These are phyloP conservation scores for Trachymyrmex septentrionalis DNA, from an alignment of 1,140 invertebrate genomes.

Conservation along the genomic window DNA sequence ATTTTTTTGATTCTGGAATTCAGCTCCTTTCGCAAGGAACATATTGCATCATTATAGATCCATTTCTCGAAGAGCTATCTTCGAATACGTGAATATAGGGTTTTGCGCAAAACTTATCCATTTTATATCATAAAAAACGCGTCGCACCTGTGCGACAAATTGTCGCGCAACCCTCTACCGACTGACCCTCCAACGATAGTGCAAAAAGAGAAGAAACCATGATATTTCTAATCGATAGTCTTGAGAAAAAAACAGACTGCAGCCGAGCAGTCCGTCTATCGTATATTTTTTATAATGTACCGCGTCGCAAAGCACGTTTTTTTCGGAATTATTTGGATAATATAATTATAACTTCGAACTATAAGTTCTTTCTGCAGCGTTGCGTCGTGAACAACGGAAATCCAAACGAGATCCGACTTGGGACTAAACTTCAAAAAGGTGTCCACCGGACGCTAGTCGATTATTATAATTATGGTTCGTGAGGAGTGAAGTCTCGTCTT, in stretches of 20 bases:
- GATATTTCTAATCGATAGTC: conserved; percentile 42
- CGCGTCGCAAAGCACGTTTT: conserved; percentile 36
- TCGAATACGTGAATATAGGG: conserved; percentile 1
- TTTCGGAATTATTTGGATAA: conserved; percentile 51
- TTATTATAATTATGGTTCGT: conserved; percentile 59
- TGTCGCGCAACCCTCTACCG: conserved; percentile 20
- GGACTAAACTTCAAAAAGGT: conserved; percentile 48
- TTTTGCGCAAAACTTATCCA: conserved; percentile 13
- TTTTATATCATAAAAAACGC: conserved; percentile 23
- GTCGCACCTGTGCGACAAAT: conserved; percentile 51
- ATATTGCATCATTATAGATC: conserved; percentile 12
- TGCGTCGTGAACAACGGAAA: conserved; percentile 40
- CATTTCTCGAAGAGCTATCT: conserved; percentile 6
- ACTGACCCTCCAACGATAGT: conserved; percentile 5
- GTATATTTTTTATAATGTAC: background rate
- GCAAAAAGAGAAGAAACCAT: conserved; percentile 35
- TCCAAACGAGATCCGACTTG: conserved; percentile 25
- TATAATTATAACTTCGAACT: conserved; percentile 44
- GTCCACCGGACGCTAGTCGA: conserved; percentile 48
- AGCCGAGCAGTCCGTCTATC: conserved; percentile 13
- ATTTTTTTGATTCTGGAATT: background rate
- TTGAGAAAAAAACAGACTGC: conserved; percentile 50
- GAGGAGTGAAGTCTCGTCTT: conserved; percentile 50
- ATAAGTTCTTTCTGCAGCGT: background rate
- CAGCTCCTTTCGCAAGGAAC: background rate